phyloP scores from a whole-genome alignment of 2,797 vertebrate species.

The Halcyon leucocephala region DNA sequence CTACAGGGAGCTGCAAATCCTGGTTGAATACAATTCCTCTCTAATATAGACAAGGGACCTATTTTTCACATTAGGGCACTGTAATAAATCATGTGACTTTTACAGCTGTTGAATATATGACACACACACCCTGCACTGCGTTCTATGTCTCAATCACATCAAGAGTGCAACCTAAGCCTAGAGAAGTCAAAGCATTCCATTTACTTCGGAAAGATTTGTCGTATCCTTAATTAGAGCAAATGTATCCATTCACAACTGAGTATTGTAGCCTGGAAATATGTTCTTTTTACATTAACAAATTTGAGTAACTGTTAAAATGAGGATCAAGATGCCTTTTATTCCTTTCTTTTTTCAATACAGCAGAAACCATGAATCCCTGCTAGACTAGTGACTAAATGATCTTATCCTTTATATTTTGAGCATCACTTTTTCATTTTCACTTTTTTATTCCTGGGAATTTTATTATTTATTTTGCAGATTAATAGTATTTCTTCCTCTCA shows the following conservation, averaged over 20 bases:
- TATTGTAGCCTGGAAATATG: not conserved
- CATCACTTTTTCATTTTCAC: not conserved
- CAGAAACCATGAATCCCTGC: not conserved
- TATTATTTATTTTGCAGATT: constrained; percentile 13
- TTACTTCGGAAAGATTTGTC: not conserved
- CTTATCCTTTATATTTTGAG: not conserved
- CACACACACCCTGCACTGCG: not conserved
- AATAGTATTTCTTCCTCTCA: constrained; percentile 2
- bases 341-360: not conserved
- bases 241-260: not conserved
- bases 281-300: not conserved
- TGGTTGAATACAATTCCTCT: not conserved
- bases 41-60: not conserved
- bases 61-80: not conserved
- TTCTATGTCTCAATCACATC: not conserved
- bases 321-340: not conserved
- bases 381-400: not conserved
- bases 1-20: not conserved
- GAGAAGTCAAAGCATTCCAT: not conserved
- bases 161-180: not conserved
- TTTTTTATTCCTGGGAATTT: not conserved
- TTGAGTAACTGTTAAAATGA: not conserved
- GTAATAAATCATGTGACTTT: not conserved
- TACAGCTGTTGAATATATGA: not conserved
- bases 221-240: not conserved